Base-by-base conservation (phyloP, 2,797 vertebrate species). In the Chaunax sp. region DNA sequence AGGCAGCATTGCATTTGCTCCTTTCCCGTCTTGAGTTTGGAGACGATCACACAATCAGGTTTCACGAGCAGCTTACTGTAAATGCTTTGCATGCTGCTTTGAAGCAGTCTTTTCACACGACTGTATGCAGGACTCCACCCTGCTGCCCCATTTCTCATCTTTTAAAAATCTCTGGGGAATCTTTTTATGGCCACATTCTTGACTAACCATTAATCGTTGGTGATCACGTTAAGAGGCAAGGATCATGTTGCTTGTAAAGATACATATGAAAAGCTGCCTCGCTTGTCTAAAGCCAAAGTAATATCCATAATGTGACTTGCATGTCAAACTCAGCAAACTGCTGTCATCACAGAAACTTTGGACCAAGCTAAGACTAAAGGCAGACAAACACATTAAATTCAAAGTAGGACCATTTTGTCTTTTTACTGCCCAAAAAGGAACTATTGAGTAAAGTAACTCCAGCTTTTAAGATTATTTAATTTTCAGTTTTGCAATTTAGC, bases 111-210 rank as follows among this genome's bases (percentile, higher is more conserved):
- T 86, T 85, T 84, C 71, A 82, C 74, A 77, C 82, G 19, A 74
- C 57, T 72, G 19, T 72, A 54, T 72, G 54, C 28, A 33, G 28
- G 57, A 72, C 84, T 84, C 75, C 82, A 80, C 83, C 77, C 75
- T 80, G 20, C 64, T 64, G 52, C 33, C 58, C 56, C 33, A 71
- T 5, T 62, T 81, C 22, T 59, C 67, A 64, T 77, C 59, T 65
- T 65, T 69, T 58, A 44, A 77, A 46, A 77, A 62, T 50, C 67
- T 70, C 45, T 11, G 20, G 65, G 68, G 58, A n/a, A 62, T 62
- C 41, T 23, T 85, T 75, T 80, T 78, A 84, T 59, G 59, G 59
- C 51, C 30, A 18, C 56, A 55, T 70, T 76, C 80, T 75, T 78
- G 37, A 52, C 53, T 37, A 9, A 12, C 2, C 37, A 46, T 62